Base-by-base conservation (phyloP, 2,888 invertebrate genomes). In the Brachyopa scutellaris region DNA sequence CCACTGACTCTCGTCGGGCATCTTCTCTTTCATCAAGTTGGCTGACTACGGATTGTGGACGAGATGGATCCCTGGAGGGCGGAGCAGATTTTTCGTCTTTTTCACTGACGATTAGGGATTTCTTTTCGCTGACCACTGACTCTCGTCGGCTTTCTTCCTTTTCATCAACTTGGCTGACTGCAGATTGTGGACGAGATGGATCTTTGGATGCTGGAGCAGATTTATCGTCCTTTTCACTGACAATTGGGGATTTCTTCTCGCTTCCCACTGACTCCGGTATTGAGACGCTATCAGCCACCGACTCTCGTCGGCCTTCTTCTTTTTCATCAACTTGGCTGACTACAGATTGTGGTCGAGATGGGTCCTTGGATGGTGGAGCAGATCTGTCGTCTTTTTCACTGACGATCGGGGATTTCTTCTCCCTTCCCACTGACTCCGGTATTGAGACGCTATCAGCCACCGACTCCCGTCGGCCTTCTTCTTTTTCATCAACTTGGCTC, bases 261-360 rank as follows among this genome's bases (percentile, higher is more conserved):
- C 26, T 29, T 1, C 40, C 38, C 1, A 89, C 90, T 8, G 90
- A 90, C 66, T 89, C 89, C 40, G 88, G 89, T 9, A n/a, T n/a
- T 78, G 33, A 69, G 83, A 31, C 29, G 17, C 33, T 62, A 1
- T 33, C 69, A 7, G 53, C 33, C 15, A 31, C 15, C 5, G 53
- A 33, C 2, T 57, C 49, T 23, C 13, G 31, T 19, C 74, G 5
- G 8, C 42, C 36, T 4, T 29, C 29, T 4, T 47, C 62, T 11
- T 51, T 42, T 0, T 64, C 38, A 2, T 49, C 74, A 1, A 21
- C 79, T 0, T 53, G 53, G 7, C 53, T 53, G 0, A 17, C 80
- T 0, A 55, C 82, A 0, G 87, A 86, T 13, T 76, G 85, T 21
- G 64, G 84, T 1, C 85, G 70, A 0, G 86, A 86, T 6, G 69